Conservation (phyloP, 2,888 invertebrate genomes). For the Corbicula japonica region DNA sequence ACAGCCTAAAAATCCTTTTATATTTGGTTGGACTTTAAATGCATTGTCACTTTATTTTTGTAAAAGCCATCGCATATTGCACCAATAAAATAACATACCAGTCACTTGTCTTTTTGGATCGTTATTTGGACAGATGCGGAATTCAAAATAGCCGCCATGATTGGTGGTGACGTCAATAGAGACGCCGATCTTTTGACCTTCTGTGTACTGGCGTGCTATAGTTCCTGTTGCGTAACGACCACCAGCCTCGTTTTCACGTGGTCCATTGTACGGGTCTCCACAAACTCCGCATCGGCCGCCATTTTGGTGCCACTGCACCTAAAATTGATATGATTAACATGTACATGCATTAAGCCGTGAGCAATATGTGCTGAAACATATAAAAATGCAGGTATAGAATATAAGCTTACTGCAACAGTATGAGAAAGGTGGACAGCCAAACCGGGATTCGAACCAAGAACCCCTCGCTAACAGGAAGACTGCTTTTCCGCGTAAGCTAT, state of each 20-base stretch:
- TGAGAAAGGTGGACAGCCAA: too few species aligned
- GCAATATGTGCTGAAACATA: too few species aligned
- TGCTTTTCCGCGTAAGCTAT: too few species aligned
- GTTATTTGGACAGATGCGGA: slow-evolving; percentile 66
- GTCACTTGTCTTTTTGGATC: slow-evolving; percentile 66
- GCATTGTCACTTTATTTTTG: too few species aligned
- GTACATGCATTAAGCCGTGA: too few species aligned
- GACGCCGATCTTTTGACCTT: slow-evolving; percentile 59
- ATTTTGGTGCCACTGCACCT: slow-evolving; percentile 66
- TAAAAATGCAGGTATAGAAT: too few species aligned
- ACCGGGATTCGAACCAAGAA: too few species aligned
- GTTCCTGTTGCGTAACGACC: slow-evolving; percentile 66
- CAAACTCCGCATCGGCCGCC: slow-evolving; percentile 66
- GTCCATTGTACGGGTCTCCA: slow-evolving; percentile 64
- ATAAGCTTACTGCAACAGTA: too few species aligned
- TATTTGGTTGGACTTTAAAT: too few species aligned
- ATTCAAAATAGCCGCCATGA: slow-evolving; percentile 68
- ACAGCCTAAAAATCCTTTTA: too few species aligned
- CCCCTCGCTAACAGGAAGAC: too few species aligned
- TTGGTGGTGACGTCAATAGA: slow-evolving; percentile 64
- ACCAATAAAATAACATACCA: slow-evolving; percentile 26
- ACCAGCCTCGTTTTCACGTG: slow-evolving; percentile 67
- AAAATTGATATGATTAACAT: slow-evolving; percentile 16
- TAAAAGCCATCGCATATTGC: neutral
- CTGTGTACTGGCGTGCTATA: slow-evolving; percentile 57